Conservation (phyloP, 1,140 invertebrate genomes). For the Heterodera carotae region DNA sequence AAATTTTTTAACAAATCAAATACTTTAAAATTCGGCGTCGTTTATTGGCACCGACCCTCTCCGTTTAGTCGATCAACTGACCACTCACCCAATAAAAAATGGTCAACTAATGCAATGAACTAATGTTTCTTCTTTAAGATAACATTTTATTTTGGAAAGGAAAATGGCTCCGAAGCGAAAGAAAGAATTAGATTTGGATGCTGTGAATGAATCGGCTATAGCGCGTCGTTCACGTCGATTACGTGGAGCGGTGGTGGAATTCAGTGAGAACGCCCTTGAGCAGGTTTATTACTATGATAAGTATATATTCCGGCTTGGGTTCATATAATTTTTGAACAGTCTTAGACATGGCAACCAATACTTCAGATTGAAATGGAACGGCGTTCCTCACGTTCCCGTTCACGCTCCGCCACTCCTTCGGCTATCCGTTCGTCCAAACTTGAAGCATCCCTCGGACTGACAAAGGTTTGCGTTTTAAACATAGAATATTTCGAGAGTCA, state of each 20-base stretch:
- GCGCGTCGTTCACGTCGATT: neutral
- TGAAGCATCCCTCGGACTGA: neutral
- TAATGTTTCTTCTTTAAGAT: no score
- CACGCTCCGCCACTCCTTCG: neutral
- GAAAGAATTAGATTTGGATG: no score
- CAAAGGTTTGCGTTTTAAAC: neutral
- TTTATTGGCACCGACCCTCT: no score
- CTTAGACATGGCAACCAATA: neutral
- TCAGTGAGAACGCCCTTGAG: neutral
- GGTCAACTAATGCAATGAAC: no score
- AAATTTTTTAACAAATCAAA: no score
- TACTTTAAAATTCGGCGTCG: no score
- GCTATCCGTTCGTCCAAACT: neutral
- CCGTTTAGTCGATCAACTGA: no score
- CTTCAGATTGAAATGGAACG: neutral
- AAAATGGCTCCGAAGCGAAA: no score
- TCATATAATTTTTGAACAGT: neutral
- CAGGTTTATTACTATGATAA: neutral
- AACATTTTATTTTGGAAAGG: no score
- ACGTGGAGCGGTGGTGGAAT: neutral
- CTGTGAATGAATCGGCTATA: no score
- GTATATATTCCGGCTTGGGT: neutral
- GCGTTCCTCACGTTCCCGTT: constrained; percentile 8
- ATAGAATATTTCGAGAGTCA: no score
- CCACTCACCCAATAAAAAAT: no score